Evolutionary conservation across 2,113 vertebrate species (phyloP).

Genomic region (Mormyrus lacerda): DNA sequence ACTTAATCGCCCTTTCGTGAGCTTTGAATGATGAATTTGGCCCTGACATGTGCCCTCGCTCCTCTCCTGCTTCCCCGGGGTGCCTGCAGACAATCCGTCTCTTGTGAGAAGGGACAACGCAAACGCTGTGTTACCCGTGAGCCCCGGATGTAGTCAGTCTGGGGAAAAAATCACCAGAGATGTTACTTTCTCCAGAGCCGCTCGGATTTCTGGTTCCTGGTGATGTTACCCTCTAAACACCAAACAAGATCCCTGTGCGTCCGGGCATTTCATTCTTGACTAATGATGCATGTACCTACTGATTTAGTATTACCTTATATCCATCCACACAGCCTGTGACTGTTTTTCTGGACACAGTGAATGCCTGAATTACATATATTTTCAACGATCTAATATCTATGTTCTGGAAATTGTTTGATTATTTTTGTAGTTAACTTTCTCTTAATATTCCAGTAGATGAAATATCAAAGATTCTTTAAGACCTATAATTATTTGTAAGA

Average conservation of each 20-base stretch:
- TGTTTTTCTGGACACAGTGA: neutral
- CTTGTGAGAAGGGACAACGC: constrained; percentile 3
- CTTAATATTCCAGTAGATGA: neutral
- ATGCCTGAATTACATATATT: neutral
- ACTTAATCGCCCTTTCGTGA: neutral
- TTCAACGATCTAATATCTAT: neutral
- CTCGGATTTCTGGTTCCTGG: neutral
- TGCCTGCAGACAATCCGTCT: neutral
- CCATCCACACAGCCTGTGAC: neutral
- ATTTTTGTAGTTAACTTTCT: neutral
- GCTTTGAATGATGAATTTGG: neutral
- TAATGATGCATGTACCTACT: neutral
- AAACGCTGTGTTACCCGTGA: neutral
- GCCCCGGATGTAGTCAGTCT: neutral
- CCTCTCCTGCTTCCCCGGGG: neutral
- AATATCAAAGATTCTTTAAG: neutral
- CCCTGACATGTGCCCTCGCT: neutral
- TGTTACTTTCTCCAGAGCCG: neutral
- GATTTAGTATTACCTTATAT: neutral
- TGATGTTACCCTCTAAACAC: neutral
- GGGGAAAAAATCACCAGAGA: neutral
- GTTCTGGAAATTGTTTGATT: neutral
- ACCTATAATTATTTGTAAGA: neutral
- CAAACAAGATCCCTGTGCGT: neutral
- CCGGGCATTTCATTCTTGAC: neutral